These are phyloP conservation scores for Nasonia oneida DNA, from an alignment of 2,888 invertebrate species.

Conservation along the genomic window DNA sequence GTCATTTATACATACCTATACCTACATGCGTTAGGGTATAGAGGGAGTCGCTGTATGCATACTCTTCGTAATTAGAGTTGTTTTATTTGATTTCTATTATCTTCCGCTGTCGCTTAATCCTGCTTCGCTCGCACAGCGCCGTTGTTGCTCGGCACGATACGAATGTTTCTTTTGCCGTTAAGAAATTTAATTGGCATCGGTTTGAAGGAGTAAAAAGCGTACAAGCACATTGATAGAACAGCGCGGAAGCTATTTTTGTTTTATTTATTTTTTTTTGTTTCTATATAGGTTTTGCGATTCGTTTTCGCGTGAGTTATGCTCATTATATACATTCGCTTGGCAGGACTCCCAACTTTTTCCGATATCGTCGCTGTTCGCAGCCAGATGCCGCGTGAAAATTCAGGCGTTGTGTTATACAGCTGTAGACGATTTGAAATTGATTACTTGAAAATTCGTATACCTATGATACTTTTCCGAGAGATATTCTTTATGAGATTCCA, in stretches of 20 bases:
- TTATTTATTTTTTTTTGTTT: not conserved
- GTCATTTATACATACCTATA: not conserved
- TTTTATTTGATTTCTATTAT: not conserved
- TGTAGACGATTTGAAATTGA: not conserved
- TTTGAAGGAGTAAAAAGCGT: not conserved
- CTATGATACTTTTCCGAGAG: not conserved
- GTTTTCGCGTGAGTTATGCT: not conserved
- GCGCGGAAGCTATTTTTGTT: not conserved
- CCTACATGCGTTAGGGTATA: not conserved
- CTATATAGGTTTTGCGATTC: not conserved
- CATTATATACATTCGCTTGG: not conserved
- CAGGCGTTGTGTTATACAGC: not conserved
- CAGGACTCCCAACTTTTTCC: slow-evolving; percentile 8
- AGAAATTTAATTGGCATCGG: not conserved
- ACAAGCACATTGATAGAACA: not conserved
- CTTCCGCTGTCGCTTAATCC: not conserved
- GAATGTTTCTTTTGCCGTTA: not conserved
- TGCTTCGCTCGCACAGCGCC: no score
- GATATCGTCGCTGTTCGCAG: not conserved
- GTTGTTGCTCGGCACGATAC: no score
- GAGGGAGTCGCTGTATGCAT: not conserved
- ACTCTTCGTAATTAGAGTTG: not conserved
- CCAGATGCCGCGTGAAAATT: not conserved
- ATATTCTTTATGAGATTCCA: no score
- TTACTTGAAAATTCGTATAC: not conserved